Base-by-base conservation (phyloP, 2,797 vertebrate genomes). In the Phylloscopus collybita region DNA sequence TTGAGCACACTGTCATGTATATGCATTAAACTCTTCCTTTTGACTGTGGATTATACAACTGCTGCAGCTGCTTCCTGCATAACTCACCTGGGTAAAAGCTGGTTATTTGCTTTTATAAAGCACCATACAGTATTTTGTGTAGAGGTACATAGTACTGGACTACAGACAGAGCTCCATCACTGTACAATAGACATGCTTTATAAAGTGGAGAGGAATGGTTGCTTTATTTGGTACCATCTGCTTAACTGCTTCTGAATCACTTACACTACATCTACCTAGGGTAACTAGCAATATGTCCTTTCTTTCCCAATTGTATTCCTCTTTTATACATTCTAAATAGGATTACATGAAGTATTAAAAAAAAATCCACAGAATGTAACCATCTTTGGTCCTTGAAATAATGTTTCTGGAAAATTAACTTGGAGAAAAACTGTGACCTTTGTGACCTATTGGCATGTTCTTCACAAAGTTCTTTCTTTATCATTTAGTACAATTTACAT, bases 81-180 rank as follows among this genome's bases (percentile, higher is more conserved):
- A 84, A 84, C 10, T 84, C 36, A 42, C 66, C 60, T 25, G 13
- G 21, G 56, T 60, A 90, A 83, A 84, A 88, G 59, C 45, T 82
- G 51, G 18, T 85, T 94, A 45, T 82, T 92, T 88, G 66, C 67
- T 83, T 92, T 70, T 65, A 50, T 40, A 60, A 92, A 88, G 59
- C 36, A 47, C 30, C 38, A 51, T 4, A 20, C 30, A 27, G 30
- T 36, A 62, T 80, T 91, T 65, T 71, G 36, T 34, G 45, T 47
- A 57, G 36, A 66, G 38, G 26, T 49, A 50, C 11, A 69, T 0
- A 66, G 45, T 26, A 45, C 32, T 1, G 3, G 44, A 64, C 40
- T 70, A 54, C 38, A 81, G 38, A 49, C 6, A 75, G n/a, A 88
- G 34, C 34, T 85, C 79, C 66, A 53, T 67, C 69, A 47, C 38